Evolutionary conservation across 1,140 invertebrate genomes (phyloP), one percentile per base, ranked within the genome.

Genomic region (Drosophila virilis): DNA sequence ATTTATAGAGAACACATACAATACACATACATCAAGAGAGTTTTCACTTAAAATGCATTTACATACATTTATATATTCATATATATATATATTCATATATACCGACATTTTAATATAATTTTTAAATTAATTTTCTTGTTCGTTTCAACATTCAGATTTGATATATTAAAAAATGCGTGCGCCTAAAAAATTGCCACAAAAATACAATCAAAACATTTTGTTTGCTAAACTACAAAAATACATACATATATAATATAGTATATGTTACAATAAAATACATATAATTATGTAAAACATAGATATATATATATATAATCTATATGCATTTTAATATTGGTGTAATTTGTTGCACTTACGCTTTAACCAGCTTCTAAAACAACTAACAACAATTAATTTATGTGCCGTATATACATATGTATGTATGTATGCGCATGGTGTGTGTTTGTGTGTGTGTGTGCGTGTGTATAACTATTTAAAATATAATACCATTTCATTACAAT

Each of bases 201-300:
- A 88, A 88, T 86, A 89, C 84, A 88, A 77, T 89, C 77, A 88
- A 88, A 83, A 88, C 74, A 80, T 89, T 80, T 82, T 62, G 74
- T 80, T 89, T 67, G 67, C 82, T 86, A 82, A 86, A 58, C 82
- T 86, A 86, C 82, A 76, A 80, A 85, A 78, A 79, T 82, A 81
- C 67, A 79, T 82, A 81, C 67, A 83, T 83, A 76, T 73, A 80
- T 70, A 72, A 71, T 50, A 54, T 13, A 28, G n/a, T 60, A 60
- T 51, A 84, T 80, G 80, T 67, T 80, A 77, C 62, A 82, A 75
- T 83, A 82, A 82, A 82, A 75, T 70, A 78, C 69, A 80, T 70
- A 67, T 64, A 67, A 62, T 28, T 78, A 64, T 74, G 28, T 66
- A 60, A 65, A 46, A 60, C 74, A 74, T 61, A 57, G 43, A 68